These are phyloP conservation scores for Mormyrus lacerda DNA, from an alignment of 2,113 vertebrate species.

Conservation along the genomic window DNA sequence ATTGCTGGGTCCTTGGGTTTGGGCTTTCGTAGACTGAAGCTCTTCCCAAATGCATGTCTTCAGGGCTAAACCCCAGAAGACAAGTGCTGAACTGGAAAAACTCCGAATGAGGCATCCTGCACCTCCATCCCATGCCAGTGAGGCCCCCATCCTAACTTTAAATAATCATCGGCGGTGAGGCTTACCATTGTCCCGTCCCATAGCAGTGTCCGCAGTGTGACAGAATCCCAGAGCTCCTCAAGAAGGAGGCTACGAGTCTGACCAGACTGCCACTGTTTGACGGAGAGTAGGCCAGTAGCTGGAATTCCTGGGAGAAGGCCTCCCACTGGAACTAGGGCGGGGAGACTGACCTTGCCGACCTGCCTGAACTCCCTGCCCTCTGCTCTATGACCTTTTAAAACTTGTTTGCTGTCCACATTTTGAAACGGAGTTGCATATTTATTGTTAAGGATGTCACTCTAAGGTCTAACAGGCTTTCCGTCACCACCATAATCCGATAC, in stretches of 20 bases:
- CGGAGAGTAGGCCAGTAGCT: background rate
- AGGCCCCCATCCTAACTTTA: background rate
- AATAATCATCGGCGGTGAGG: background rate
- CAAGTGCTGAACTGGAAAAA: background rate
- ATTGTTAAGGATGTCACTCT: background rate
- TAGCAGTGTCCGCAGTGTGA: background rate
- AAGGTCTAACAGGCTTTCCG: background rate
- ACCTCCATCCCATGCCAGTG: background rate
- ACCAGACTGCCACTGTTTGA: background rate
- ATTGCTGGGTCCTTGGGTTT: constrained; percentile 1
- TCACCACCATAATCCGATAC: background rate
- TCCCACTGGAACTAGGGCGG: background rate
- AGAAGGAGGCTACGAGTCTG: background rate
- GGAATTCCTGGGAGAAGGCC: background rate
- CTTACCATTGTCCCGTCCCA: background rate
- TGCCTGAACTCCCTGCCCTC: background rate
- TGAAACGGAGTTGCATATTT: background rate
- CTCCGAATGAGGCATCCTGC: background rate
- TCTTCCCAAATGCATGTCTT: background rate
- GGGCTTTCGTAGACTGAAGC: background rate
- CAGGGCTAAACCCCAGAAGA: background rate
- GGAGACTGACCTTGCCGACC: background rate
- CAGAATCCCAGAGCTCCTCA: background rate
- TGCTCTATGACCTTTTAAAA: background rate
- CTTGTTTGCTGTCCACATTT: background rate